phyloP scores from a whole-genome alignment of 2,113 vertebrate genomes.

The Mormyrus lacerda region DNA sequence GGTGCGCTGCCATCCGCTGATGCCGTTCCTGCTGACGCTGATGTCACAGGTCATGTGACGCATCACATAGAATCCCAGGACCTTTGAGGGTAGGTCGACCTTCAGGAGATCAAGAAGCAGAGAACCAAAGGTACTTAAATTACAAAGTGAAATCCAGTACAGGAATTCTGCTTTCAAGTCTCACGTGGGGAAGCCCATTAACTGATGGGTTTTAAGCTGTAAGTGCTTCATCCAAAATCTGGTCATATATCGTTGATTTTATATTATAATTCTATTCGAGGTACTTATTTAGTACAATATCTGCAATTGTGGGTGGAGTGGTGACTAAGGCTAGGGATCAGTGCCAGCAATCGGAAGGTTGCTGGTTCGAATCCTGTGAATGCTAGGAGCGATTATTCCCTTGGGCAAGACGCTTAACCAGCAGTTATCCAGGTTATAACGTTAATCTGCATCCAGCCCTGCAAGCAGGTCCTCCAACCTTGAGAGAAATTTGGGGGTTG shows the following conservation, averaged over 20 bases:
- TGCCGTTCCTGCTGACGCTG: not conserved
- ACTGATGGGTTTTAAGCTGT: not conserved
- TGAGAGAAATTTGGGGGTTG: too few relatives aligned
- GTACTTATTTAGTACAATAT: not conserved
- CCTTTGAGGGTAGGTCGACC: not conserved
- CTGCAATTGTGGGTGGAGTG: not conserved
- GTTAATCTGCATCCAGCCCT: too few relatives aligned
- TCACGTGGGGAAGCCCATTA: not conserved
- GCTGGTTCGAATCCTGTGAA: too few relatives aligned
- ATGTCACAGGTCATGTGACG: not conserved
- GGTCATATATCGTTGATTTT: not conserved
- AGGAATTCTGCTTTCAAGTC: not conserved
- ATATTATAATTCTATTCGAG: not conserved
- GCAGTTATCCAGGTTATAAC: too few relatives aligned
- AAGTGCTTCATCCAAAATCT: not conserved
- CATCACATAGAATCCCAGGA: not conserved
- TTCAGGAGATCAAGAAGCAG: not conserved
- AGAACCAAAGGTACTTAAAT: not conserved
- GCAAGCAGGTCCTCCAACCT: too few relatives aligned
- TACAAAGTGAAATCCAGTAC: not conserved
- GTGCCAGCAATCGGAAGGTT: too few relatives aligned
- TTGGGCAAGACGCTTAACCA: too few relatives aligned
- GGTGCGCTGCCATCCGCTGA: not conserved
- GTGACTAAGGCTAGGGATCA: too few relatives aligned
- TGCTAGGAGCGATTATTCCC: too few relatives aligned